Conservation (phyloP, 2,113 vertebrate species). For the Gavia stellata region DNA sequence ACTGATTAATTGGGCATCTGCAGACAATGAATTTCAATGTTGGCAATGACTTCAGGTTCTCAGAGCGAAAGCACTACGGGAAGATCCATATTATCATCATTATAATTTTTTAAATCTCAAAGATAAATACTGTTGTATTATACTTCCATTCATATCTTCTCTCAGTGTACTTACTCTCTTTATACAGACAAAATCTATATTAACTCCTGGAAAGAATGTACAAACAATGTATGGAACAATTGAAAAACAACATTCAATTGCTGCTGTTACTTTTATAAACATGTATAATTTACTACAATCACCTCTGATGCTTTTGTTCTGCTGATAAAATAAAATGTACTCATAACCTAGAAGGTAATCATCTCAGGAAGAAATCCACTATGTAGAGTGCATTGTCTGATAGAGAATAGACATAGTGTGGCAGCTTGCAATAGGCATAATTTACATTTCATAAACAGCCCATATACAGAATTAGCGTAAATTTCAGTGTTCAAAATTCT, state of each 20-base stretch:
- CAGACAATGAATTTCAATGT: not conserved
- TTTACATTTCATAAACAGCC: constrained; percentile 53
- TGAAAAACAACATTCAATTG: not conserved
- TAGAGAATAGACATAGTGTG: not conserved
- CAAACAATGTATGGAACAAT: not conserved
- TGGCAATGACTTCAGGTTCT: not conserved
- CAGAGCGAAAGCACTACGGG: not conserved
- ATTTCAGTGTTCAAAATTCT: constrained; percentile 15
- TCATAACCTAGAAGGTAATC: constrained; percentile 41
- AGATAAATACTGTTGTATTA: not conserved
- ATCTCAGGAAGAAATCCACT: constrained; percentile 30
- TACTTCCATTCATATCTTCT: not conserved
- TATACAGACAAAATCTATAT: not conserved
- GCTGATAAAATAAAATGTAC: constrained; percentile 50
- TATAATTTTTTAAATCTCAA: not conserved
- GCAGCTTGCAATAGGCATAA: constrained; percentile 16
- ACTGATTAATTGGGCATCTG: not conserved
- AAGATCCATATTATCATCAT: not conserved
- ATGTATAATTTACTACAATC: constrained; percentile 24
- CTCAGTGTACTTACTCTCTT: not conserved
- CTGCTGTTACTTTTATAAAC: constrained; percentile 30
- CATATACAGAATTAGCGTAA: constrained; percentile 9
- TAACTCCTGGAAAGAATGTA: not conserved
- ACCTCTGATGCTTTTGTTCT: constrained; percentile 31
- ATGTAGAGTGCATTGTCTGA: constrained; percentile 8